Percentiles rank a stretch among this genome's conserved stretches.
These are phyloP conservation scores for Macquaria ambigua DNA, from an alignment of 2,113 vertebrate species.

Conservation along the genomic window DNA sequence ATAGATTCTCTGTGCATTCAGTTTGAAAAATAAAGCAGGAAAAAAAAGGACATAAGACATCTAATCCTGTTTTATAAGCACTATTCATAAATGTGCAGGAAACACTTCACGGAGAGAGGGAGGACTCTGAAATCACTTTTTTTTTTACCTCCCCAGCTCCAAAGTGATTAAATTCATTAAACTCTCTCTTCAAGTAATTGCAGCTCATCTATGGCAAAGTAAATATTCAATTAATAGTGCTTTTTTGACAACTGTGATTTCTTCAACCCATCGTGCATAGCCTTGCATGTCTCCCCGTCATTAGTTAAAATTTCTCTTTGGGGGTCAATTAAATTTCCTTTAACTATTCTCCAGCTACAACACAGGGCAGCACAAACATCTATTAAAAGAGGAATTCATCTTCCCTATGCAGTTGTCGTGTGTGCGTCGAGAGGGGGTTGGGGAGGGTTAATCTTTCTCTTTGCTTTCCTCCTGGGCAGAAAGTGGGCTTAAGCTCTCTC, in stretches of 20 bases:
- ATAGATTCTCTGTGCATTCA: conserved; percentile 44
- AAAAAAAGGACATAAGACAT: conserved; percentile 11
- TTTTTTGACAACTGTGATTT: conserved; percentile 82
- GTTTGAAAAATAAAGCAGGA: conserved; percentile 14
- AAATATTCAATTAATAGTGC: conserved; percentile 84
- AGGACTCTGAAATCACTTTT: not conserved
- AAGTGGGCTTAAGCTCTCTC: conserved; percentile 49
- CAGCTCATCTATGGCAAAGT: conserved; percentile 79
- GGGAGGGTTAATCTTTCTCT: conserved; percentile 55
- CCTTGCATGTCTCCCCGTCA: conserved; percentile 63
- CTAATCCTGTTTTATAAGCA: conserved; percentile 42
- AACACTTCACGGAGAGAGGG: conserved; percentile 29
- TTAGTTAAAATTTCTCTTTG: conserved; percentile 84
- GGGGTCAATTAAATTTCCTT: conserved; percentile 83
- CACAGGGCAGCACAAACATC: conserved; percentile 41
- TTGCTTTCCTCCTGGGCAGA: conserved; percentile 37
- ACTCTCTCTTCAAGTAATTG: conserved; percentile 81
- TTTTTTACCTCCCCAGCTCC: conserved; percentile 41
- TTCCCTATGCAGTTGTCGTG: not conserved
- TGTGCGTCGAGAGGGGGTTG: not conserved
- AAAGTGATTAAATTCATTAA: conserved; percentile 79
- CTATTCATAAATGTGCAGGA: conserved; percentile 36
- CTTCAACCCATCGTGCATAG: conserved; percentile 66
- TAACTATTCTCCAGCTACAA: conserved; percentile 81
- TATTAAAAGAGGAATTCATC: conserved; percentile 55